Evolutionary conservation across 2,797 vertebrate genomes (phyloP), one percentile per base, ranked within the genome.

Genomic region (Sebastes nivosus): DNA sequence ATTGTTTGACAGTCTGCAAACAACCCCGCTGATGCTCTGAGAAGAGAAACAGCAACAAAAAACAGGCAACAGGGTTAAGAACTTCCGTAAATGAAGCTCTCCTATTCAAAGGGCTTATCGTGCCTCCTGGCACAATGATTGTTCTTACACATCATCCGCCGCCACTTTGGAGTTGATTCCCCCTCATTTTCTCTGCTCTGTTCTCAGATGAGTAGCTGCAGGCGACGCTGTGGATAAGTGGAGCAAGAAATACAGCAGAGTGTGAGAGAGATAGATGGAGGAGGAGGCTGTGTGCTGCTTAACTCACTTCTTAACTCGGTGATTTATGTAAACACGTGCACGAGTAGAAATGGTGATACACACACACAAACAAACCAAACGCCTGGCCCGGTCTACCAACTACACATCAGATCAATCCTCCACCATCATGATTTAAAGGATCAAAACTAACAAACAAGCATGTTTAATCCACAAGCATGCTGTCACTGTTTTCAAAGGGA

Each of bases 201-300:
- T 88, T 89, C 91, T 90, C 88, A 83, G 88, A 92, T 92, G 88
- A 88, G 88, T 87, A 77, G 90, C 92, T 86, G 87, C 82, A 78
- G 93, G 93, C 90, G 25, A 88, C 25, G 25, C 81, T 66, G 79
- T 77, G 81, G 84, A 92, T 90, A 89, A 93, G 86, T 89, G 82
- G 82, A 90, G 83, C 75, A 86, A 87, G 82, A 88, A 89, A 91
- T 77, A 87, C 72, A 77, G 63, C 13, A 36, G 57, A 68, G 79
- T 5, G 63, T 59, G 72, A 68, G 83, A 61, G 79, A 80, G 84
- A 85, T 68, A 83, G 67, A 87, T 76, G 71, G 66, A 57, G 69
- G 69, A 61, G 61, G 75, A 64, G 59, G 69, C 67, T 54, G 78
- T 59, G 69, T 75, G 69, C 36, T 13, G 82, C 86, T 82, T 81